Evolutionary conservation across 2,888 invertebrate genomes (phyloP).

Genomic region (Cyrtodaria siliqua): DNA sequence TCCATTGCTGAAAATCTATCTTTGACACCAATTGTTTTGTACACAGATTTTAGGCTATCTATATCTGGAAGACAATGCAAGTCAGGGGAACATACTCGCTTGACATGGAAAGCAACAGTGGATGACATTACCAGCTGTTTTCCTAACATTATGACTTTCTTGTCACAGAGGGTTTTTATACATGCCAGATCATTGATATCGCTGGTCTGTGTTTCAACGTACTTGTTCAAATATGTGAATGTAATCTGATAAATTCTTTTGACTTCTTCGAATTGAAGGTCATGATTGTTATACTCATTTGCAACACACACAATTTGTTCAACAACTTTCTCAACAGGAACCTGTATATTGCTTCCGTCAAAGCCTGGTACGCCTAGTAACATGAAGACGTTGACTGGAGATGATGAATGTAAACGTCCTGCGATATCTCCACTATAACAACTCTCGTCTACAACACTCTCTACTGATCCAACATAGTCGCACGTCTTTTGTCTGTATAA

Average conservation of each 20-base stretch:
- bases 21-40: conserved; percentile 23
- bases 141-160: conserved; percentile 6
- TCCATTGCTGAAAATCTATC: not conserved
- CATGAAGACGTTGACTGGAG: not conserved
- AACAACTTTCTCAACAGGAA: conserved; percentile 5
- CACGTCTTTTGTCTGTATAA: conserved; percentile 17
- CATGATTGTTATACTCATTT: conserved; percentile 7
- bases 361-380: not conserved
- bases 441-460: conserved; percentile 36
- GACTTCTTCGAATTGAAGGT: conserved; percentile 1
- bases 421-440: not conserved
- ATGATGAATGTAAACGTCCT: not conserved
- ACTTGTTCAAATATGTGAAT: not conserved
- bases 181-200: not conserved
- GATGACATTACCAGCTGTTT: conserved; percentile 1
- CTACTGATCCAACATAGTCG: conserved; percentile 31
- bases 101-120: conserved; percentile 16
- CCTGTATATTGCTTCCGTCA: not conserved
- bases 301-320: conserved; percentile 12
- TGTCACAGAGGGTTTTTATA: no score
- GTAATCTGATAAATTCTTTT: not conserved
- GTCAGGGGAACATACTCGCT: conserved; percentile 18
- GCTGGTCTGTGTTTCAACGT: not conserved
- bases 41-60: not conserved
- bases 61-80: conserved; percentile 6